Conservation (phyloP, 2,797 vertebrate species). For the Fistularia commersonii region DNA sequence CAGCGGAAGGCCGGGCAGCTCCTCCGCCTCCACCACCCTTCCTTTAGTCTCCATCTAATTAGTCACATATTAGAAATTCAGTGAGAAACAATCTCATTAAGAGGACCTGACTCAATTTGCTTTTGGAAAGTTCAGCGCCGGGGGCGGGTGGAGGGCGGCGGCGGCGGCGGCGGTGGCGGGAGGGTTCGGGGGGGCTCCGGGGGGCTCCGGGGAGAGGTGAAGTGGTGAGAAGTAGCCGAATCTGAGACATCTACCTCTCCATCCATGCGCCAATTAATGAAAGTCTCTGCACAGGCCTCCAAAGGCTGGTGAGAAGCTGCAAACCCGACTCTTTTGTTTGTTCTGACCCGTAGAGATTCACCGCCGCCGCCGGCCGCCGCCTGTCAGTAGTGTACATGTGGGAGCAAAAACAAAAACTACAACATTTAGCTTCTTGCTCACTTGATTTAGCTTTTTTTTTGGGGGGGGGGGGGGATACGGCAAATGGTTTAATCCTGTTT, state of each 20-base stretch:
- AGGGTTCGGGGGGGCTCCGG: constrained; percentile 22
- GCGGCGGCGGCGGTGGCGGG: constrained; percentile 5
- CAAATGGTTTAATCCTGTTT: too few species aligned
- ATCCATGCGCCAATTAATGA: constrained; percentile 47
- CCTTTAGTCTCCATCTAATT: constrained; percentile 59
- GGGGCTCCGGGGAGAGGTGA: constrained; percentile 44
- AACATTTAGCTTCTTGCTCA: constrained; percentile 48
- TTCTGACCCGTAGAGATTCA: constrained; percentile 16
- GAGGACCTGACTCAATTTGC: constrained; percentile 52
- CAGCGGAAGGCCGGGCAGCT: neutral
- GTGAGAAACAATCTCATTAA: constrained; percentile 70
- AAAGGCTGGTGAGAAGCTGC: constrained; percentile 22
- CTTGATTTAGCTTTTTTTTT: constrained; percentile 44
- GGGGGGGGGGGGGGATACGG: neutral
- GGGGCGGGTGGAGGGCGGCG: constrained; percentile 19
- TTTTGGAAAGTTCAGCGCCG: constrained; percentile 53
- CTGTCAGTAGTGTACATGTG: too few species aligned
- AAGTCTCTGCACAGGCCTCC: constrained; percentile 19
- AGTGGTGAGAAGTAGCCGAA: constrained; percentile 31
- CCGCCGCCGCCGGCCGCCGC: too few species aligned
- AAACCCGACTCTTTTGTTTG: constrained; percentile 17
- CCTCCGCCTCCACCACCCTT: neutral
- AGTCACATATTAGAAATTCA: constrained; percentile 64
- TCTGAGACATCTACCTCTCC: constrained; percentile 39
- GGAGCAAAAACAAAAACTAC: constrained; percentile 6